Evolutionary conservation across 2,113 vertebrate species (phyloP).

Genomic region (Calypte anna): DNA sequence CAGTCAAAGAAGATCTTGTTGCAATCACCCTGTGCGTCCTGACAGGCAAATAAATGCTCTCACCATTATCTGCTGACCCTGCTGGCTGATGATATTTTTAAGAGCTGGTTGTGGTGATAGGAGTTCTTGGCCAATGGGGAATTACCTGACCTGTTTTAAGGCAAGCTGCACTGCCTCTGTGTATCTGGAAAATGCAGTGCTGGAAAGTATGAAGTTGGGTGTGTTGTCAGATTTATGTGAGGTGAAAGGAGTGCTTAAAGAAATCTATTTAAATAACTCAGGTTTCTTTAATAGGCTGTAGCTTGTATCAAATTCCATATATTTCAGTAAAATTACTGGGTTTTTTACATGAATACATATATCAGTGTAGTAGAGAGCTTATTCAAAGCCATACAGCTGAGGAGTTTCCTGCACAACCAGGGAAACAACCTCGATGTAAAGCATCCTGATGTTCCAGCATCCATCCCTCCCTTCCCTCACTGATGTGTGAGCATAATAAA

Average conservation of each 20-base stretch:
- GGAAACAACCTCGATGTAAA: neutral
- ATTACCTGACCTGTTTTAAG: neutral
- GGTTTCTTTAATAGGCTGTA: neutral
- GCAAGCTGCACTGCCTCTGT: neutral
- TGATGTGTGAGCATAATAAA: conserved; percentile 14
- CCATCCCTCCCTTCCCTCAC: neutral
- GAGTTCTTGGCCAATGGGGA: neutral
- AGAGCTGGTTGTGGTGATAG: neutral
- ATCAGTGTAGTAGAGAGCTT: neutral
- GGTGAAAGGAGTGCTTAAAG: neutral
- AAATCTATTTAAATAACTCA: neutral
- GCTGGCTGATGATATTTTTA: neutral
- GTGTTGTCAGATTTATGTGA: neutral
- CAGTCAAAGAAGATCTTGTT: neutral
- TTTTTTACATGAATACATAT: neutral
- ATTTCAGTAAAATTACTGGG: neutral
- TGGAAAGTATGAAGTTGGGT: neutral
- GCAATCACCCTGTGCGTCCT: neutral
- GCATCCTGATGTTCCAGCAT: neutral
- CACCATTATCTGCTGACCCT: neutral
- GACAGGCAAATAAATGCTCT: neutral
- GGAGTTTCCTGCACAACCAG: neutral
- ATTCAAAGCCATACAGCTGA: neutral
- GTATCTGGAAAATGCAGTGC: neutral
- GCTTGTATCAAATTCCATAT: neutral